phyloP scores from a whole-genome alignment of 2,113 vertebrate genomes.

The Silurus asotus region DNA sequence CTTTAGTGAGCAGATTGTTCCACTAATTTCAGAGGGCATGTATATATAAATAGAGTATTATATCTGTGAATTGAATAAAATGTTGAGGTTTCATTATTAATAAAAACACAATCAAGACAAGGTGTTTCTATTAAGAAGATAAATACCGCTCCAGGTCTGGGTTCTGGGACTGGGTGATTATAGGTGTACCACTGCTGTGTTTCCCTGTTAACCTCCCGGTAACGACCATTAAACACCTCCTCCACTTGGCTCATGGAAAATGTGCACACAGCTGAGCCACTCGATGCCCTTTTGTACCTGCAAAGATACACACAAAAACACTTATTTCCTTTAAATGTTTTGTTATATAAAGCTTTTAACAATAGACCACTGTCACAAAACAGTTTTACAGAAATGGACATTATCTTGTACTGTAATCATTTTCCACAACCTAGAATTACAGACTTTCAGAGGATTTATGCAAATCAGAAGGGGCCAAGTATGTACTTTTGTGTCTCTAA shows the following conservation, averaged over 20 bases:
- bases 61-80: neutral
- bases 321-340: neutral
- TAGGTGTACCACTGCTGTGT: constrained; percentile 96
- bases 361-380: neutral
- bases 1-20: neutral
- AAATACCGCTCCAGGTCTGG: constrained; percentile 84
- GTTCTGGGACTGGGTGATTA: constrained; percentile 80
- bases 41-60: neutral
- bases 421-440: neutral
- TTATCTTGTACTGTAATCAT: neutral
- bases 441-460: neutral
- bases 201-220: constrained; percentile 91
- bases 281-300: constrained; percentile 85
- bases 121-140: neutral
- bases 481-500: neutral
- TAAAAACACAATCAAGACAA: neutral
- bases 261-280: constrained; percentile 88
- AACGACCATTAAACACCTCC: constrained; percentile 82
- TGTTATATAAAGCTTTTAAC: neutral
- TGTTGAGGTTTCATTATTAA: neutral
- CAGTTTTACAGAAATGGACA: neutral
- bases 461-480: neutral
- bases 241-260: constrained; percentile 89
- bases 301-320: neutral
- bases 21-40: no score